These are phyloP conservation scores for Ferdinandea cuprea DNA, from an alignment of 2,888 invertebrate species.

Conservation along the genomic window DNA sequence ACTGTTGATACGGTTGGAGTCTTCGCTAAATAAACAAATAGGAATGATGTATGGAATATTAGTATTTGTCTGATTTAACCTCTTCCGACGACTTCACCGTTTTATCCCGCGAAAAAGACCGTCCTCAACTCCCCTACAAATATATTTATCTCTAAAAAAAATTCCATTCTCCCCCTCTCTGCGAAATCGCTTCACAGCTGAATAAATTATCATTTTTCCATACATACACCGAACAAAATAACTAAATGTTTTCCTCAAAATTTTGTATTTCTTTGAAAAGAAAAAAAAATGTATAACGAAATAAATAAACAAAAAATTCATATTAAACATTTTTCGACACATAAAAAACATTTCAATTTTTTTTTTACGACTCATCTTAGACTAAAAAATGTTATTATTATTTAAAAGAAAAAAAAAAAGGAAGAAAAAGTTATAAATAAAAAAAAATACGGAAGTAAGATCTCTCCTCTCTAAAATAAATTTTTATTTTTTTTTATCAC, in stretches of 20 bases:
- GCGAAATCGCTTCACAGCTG: neutral
- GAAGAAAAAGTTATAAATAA: constrained; percentile 39
- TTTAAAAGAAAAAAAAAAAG: constrained; percentile 35
- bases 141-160: no score
- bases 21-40: no score
- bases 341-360: neutral
- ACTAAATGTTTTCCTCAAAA: neutral
- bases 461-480: constrained; percentile 55
- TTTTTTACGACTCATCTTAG: constrained; percentile 23
- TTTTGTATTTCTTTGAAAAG: neutral
- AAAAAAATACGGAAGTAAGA: constrained; percentile 46
- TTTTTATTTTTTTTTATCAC: constrained; percentile 82
- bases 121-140: no score
- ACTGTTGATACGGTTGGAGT: no score
- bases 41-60: no score
- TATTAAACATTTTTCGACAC: neutral
- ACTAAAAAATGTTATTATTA: constrained; percentile 17
- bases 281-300: neutral
- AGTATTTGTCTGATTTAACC: no score
- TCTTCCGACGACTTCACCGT: no score
- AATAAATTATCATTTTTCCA: neutral
- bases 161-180: neutral
- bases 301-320: constrained; percentile 2
- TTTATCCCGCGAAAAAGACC: no score
- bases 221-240: neutral